phyloP scores from a whole-genome alignment of 1,140 invertebrate species.

The Pogonomyrmex californicus region DNA sequence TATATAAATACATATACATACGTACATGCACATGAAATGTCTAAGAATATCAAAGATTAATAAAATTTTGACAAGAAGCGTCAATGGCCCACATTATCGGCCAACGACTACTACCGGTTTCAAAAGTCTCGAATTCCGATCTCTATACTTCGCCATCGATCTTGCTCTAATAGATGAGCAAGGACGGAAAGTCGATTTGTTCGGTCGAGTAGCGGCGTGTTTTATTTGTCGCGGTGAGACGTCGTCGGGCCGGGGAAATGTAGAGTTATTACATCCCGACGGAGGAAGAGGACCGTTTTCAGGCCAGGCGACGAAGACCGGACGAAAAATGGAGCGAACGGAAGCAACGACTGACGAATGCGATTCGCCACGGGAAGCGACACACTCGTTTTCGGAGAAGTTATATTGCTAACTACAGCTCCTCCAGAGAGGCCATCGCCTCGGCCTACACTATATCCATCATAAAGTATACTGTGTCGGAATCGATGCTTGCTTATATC shows the following conservation, averaged over 20 bases:
- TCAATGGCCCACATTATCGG: slow-evolving; percentile 22
- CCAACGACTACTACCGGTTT: slow-evolving; percentile 32
- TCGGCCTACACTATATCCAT: neutral
- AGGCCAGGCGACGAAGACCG: slow-evolving; percentile 48
- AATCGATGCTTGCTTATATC: slow-evolving; percentile 26
- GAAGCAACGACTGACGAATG: slow-evolving; percentile 75
- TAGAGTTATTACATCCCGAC: slow-evolving; percentile 74
- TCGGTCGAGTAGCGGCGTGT: slow-evolving; percentile 53
- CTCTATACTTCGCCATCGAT: slow-evolving; percentile 55
- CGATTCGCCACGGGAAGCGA: slow-evolving; percentile 69
- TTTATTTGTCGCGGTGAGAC: slow-evolving; percentile 73
- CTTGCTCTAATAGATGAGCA: slow-evolving; percentile 57
- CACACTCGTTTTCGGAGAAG: slow-evolving; percentile 65
- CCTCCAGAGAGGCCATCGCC: slow-evolving; percentile 52
- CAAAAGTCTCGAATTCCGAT: slow-evolving; percentile 29
- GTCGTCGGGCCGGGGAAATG: slow-evolving; percentile 68
- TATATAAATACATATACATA: neutral
- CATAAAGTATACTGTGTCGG: slow-evolving; percentile 39
- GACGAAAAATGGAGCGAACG: slow-evolving; percentile 66
- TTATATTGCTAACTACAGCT: slow-evolving; percentile 71
- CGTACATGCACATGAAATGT: neutral
- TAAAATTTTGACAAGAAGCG: slow-evolving; percentile 15
- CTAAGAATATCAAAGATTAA: neutral
- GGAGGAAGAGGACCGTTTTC: slow-evolving; percentile 61
- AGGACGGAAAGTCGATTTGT: slow-evolving; percentile 68